Conservation (phyloP, 2,888 invertebrate genomes). For the Drosophila mercatorum region DNA sequence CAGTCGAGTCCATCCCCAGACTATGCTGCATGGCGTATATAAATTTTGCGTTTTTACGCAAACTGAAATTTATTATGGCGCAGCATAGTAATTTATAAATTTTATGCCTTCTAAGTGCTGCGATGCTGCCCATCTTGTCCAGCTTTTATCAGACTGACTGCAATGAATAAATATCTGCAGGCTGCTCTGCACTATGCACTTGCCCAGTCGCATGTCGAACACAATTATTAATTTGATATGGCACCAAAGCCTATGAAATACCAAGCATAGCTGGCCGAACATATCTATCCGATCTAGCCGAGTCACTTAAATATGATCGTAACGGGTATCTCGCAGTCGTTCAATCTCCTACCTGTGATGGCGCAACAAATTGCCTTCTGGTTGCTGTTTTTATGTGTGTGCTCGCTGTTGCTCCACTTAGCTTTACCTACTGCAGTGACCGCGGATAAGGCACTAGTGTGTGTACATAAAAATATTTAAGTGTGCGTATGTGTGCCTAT, state of each 20-base stretch:
- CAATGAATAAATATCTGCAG: constrained; percentile 31
- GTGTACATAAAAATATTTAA: not conserved
- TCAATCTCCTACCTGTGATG: constrained; percentile 14
- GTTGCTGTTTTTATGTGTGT: constrained; percentile 42
- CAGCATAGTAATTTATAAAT: constrained; percentile 78
- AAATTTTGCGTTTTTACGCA: constrained; percentile 79
- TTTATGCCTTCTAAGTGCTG: constrained; percentile 79
- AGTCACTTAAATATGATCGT: too few relatives aligned
- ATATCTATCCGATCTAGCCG: too few relatives aligned
- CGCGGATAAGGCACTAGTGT: constrained; percentile 15
- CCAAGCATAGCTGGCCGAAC: not conserved
- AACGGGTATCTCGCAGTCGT: not conserved
- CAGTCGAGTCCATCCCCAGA: constrained; percentile 11
- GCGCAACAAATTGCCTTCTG: constrained; percentile 71
- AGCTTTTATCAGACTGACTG: constrained; percentile 22
- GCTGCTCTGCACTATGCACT: not conserved
- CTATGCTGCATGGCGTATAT: constrained; percentile 62
- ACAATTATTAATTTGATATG: constrained; percentile 64
- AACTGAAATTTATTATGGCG: constrained; percentile 80
- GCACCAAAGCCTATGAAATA: not conserved
- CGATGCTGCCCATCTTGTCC: not conserved
- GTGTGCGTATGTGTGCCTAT: constrained; percentile 4
- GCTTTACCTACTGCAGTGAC: constrained; percentile 35
- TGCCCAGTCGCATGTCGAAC: constrained; percentile 16
- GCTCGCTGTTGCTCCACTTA: constrained; percentile 66